A percentile compares a stretch with the other conserved stretches of the same genome.
Evolutionary conservation across 2,797 vertebrate species (phyloP).

Genomic region (Simalia tracyae): DNA sequence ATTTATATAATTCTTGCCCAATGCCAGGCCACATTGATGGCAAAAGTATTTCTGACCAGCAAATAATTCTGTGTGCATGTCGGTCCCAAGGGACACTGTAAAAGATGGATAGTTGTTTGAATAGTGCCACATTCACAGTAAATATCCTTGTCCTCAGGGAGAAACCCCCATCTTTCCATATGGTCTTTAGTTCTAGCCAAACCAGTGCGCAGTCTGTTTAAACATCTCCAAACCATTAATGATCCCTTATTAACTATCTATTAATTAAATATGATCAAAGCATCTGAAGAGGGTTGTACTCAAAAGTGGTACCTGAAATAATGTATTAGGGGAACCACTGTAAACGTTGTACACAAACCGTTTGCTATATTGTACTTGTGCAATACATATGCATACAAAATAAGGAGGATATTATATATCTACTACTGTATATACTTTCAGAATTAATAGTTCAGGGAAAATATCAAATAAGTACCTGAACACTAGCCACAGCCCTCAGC

Average conservation of each 20-base stretch:
- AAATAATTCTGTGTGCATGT: too few relatives aligned
- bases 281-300: slow-evolving; percentile 44
- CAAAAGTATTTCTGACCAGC: too few relatives aligned
- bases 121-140: too few relatives aligned
- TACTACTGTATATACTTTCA: neutral
- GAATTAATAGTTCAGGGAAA: neutral
- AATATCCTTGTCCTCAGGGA: too few relatives aligned
- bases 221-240: neutral
- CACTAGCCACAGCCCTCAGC: neutral
- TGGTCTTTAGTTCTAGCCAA: too few relatives aligned
- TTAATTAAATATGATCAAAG: slow-evolving; percentile 36
- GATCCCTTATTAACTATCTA: slow-evolving; percentile 51
- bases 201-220: too few relatives aligned
- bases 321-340: slow-evolving; percentile 39
- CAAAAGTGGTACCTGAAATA: slow-evolving; percentile 20
- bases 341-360: neutral
- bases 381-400: neutral
- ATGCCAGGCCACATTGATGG: too few relatives aligned
- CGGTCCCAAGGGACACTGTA: too few relatives aligned
- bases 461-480: neutral
- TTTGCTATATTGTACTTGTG: neutral
- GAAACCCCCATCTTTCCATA: too few relatives aligned
- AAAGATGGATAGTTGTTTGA: too few relatives aligned
- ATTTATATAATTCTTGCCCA: too few relatives aligned
- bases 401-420: neutral